These are phyloP conservation scores for Drosophila paramelanica DNA, from an alignment of 2,888 invertebrate species.

Conservation along the genomic window DNA sequence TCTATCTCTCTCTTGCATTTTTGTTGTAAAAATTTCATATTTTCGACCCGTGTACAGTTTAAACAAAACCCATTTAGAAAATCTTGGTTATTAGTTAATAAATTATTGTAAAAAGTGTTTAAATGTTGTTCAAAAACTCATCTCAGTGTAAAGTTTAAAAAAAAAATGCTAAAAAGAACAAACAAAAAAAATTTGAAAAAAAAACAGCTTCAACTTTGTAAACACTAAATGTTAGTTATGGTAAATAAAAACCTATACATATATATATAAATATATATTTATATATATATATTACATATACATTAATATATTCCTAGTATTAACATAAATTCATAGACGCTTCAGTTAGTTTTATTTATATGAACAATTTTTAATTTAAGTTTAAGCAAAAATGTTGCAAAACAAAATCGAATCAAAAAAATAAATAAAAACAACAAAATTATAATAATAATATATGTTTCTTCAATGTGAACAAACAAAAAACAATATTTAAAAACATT, in stretches of 20 bases:
- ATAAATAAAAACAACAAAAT: constrained; percentile 27
- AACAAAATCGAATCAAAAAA: constrained; percentile 22
- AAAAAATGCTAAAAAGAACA: constrained; percentile 45
- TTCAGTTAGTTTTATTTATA: constrained; percentile 79
- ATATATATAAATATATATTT: constrained; percentile 36
- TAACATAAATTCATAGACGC: constrained; percentile 79
- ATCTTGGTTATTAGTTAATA: constrained; percentile 59
- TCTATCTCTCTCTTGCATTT: constrained; percentile 26
- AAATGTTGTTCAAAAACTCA: constrained; percentile 78
- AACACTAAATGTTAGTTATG: constrained; percentile 63
- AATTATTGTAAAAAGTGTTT: constrained; percentile 71
- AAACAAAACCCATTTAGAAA: constrained; percentile 52
- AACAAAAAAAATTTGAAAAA: constrained; percentile 13
- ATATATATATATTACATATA: constrained; percentile 22
- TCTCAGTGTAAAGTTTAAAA: constrained; percentile 80
- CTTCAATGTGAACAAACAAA: constrained; percentile 61
- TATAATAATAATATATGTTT: constrained; percentile 42
- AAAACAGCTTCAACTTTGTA: constrained; percentile 57
- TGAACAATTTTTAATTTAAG: constrained; percentile 47
- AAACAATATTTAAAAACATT: constrained; percentile 49
- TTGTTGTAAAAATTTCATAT: constrained; percentile 59
- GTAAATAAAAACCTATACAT: constrained; percentile 35
- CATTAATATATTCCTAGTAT: constrained; percentile 65
- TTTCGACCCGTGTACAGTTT: constrained; percentile 59
- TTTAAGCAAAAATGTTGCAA: constrained; percentile 26